phyloP scores from a whole-genome alignment of 1,140 invertebrate genomes.

The Vanessa atalanta region DNA sequence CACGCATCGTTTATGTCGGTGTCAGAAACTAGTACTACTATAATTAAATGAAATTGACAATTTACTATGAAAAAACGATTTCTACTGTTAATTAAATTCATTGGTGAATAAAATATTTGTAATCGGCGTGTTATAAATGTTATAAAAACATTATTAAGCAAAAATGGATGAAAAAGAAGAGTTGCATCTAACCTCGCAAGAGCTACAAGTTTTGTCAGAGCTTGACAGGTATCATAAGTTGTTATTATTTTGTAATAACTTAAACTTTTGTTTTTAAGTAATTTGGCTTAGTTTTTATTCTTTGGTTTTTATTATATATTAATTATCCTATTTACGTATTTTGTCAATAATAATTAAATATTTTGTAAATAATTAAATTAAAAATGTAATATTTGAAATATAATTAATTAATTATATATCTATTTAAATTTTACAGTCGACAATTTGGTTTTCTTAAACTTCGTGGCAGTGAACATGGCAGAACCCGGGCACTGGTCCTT shows the following conservation, averaged over 20 bases:
- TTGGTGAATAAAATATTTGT: slow-evolving; percentile 1
- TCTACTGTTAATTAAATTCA: neutral
- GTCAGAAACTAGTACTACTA: neutral
- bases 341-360: neutral
- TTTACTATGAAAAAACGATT: slow-evolving; percentile 20
- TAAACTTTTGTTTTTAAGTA: neutral
- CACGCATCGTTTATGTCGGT: neutral
- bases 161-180: slow-evolving; percentile 79
- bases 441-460: slow-evolving; percentile 93
- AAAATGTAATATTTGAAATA: slow-evolving; percentile 1
- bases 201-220: slow-evolving; percentile 91
- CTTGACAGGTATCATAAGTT: slow-evolving; percentile 86
- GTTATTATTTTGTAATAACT: slow-evolving; percentile 29
- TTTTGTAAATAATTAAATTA: neutral
- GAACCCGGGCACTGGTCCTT: slow-evolving; percentile 88
- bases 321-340: neutral
- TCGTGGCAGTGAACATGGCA: slow-evolving; percentile 87
- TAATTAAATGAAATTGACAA: slow-evolving; percentile 11
- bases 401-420: slow-evolving; percentile 4
- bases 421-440: slow-evolving; percentile 83
- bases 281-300: neutral
- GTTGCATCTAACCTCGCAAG: slow-evolving; percentile 84
- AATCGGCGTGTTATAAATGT: slow-evolving; percentile 2
- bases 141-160: neutral
- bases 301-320: neutral